Conservation (phyloP, 1,140 invertebrate genomes). For the Leptinotarsa defecta region DNA sequence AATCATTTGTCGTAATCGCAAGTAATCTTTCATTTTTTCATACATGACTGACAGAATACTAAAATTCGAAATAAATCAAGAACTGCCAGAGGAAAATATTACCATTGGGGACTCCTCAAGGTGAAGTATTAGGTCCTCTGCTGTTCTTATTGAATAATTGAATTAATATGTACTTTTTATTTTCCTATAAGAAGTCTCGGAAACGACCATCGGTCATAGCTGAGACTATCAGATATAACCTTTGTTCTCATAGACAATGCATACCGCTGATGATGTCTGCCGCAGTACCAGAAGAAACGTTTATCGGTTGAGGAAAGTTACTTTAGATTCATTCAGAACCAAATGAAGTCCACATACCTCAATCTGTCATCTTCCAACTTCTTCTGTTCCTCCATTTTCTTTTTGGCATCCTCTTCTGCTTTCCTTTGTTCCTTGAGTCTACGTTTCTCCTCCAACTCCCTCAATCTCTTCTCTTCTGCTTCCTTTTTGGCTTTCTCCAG, state of each 20-base stretch:
- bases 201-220: too few species aligned
- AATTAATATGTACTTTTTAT: too few species aligned
- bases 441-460: slow-evolving; percentile 55
- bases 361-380: slow-evolving; percentile 52
- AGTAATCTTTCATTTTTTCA: slow-evolving; percentile 4
- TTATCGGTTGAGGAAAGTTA: too few species aligned
- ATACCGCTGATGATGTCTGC: too few species aligned
- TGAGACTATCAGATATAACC: too few species aligned
- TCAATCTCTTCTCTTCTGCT: slow-evolving; percentile 57
- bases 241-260: too few species aligned
- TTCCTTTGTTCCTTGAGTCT: slow-evolving; percentile 56
- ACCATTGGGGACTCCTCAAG: too few species aligned
- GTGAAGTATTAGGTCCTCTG: too few species aligned
- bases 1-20: background rate
- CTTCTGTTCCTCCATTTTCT: slow-evolving; percentile 58
- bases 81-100: background rate
- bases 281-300: too few species aligned
- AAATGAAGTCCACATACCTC: slow-evolving; percentile 22
- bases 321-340: too few species aligned
- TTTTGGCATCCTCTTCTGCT: slow-evolving; percentile 59
- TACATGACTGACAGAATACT: background rate
- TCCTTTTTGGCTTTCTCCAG: slow-evolving; percentile 59
- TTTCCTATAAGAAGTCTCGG: too few species aligned
- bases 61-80: background rate
- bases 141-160: too few species aligned